A percentile compares a stretch with the other conserved stretches of the same genome.
Evolutionary conservation across 2,113 vertebrate genomes (phyloP).

Genomic region (Carassius auratus): DNA sequence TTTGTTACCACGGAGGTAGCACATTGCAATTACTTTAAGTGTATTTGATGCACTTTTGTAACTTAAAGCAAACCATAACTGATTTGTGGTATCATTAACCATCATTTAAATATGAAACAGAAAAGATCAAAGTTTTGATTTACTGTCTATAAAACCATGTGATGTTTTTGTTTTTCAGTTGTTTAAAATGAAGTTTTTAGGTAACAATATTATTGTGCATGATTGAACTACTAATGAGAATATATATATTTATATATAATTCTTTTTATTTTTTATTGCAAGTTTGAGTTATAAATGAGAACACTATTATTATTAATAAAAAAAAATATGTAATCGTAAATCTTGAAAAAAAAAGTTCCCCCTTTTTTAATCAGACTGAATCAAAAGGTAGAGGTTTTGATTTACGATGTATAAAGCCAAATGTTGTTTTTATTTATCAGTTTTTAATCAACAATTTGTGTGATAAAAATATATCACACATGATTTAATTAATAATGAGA

Average conservation of each 20-base stretch:
- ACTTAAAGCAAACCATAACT: neutral
- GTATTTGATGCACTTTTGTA: neutral
- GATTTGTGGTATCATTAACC: conserved; percentile 8
- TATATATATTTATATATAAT: too few species aligned
- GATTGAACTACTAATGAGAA: neutral
- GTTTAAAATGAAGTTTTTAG: neutral
- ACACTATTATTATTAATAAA: too few species aligned
- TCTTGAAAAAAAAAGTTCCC: too few species aligned
- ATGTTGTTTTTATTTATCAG: too few species aligned
- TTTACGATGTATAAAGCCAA: too few species aligned
- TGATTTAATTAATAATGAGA: neutral
- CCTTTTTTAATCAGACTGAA: too few species aligned
- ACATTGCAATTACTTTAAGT: conserved; percentile 12
- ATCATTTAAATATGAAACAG: conserved; percentile 34
- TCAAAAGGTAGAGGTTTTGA: too few species aligned
- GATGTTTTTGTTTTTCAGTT: neutral
- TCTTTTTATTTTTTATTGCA: too few species aligned
- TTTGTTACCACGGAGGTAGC: neutral
- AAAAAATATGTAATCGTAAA: too few species aligned
- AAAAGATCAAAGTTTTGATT: neutral
- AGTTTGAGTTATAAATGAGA: too few species aligned
- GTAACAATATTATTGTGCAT: neutral
- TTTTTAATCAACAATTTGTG: too few species aligned
- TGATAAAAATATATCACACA: too few species aligned
- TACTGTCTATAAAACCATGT: conserved; percentile 8